Base-by-base conservation (phyloP, 2,113 vertebrate genomes). In the Mustelus asterias region DNA sequence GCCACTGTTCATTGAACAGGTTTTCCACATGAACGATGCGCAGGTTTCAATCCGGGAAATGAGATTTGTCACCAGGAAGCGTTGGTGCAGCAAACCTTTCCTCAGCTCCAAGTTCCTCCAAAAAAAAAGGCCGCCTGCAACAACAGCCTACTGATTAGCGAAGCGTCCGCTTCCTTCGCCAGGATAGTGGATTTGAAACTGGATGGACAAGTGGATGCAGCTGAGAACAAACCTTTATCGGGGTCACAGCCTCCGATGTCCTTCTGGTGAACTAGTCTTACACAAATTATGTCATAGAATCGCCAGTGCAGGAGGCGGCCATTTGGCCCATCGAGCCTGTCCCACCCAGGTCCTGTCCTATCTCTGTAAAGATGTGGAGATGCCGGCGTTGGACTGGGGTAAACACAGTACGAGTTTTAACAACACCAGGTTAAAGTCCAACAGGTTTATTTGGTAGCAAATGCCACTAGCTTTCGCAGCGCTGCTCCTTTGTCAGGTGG, bases 141-240 rank as follows among this genome's bases (percentile, higher is more conserved):
- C 96, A 97, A 96, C 96, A 98, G 98, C 96, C 97, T 99, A 96
- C 98, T 98, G 96, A 98, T 99, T 96, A 98, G 98, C 96, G 98
- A 98, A 76, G 98, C 98, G 98, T 98, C 98, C 83, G 97, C 97
- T 69, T 97, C 98, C 48, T 98, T 98, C 97, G 98, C 98, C 65
- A 98, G 98, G 97, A 98, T 99, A 96, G 97, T 98, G 97, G 98
- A 99, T 97, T 98, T 98, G 96, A 98, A 99, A 70, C 98, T 98
- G 96, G 98, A 98, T 10, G 98, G 98, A 41, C 98, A 98, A 97
- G 98, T 98, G 95, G 98, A 99, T 93, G 98, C 98, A 97, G 98
- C 98, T 96, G 98, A 97, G 96, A 98, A 98, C 96, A 97, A 98
- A 95, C 98, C 98, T 44, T 97, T 99, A 54, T 54, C 48, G 4